Base-by-base conservation (phyloP, 2,888 invertebrate species). In the Eupithecia insigniata region DNA sequence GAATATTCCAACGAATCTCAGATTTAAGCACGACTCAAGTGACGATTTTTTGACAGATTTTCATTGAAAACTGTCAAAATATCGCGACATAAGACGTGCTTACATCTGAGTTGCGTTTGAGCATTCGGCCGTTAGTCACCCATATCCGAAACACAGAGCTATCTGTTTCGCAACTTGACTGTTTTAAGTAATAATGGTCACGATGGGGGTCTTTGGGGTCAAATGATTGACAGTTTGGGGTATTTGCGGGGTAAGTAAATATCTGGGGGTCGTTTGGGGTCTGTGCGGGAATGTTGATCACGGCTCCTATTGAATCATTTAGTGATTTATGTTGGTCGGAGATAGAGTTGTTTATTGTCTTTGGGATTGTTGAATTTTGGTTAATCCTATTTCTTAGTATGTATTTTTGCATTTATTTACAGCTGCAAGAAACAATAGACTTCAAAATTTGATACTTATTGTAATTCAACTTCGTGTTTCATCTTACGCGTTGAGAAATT, bases 191-290 rank as follows among this genome's bases (percentile, higher is more conserved):
- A 67, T 67, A 22, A 46, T 34, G 70, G 70, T 58, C 67, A 55
- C 39, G 39, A 32, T 60, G 26, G 51, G 55, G 68, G 64, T 51
- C 1, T 39, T 55, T 65, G 67, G 61, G 73, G 73, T 68, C 39
- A 61, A 66, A 51, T 74, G 73, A 74, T 66, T 69, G 73, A 74
- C 73, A 71, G 64, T 39, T 67, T 3, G 64, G 64, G 64, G 64
- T 36, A 36, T 67, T 43, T 22, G n/a, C 1, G 39, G 70, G 61
- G 36, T 55, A 61, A 12, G 58, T 55, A 60, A 70, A 67, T 67
- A 60, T 55, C 65, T 55, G 55, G 34, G 71, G 69, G 67, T 69
- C 36, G 58, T 60, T 64, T 36, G 36, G 36, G 36, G 36, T 64
- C 32, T n/a, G 12, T 28, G 10, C 36, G 64, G 62, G n/a, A 7